Percentiles rank a stretch among this genome's conserved stretches.
Evolutionary conservation across 2,888 invertebrate species (phyloP).

Genomic region (Chesias legatella): DNA sequence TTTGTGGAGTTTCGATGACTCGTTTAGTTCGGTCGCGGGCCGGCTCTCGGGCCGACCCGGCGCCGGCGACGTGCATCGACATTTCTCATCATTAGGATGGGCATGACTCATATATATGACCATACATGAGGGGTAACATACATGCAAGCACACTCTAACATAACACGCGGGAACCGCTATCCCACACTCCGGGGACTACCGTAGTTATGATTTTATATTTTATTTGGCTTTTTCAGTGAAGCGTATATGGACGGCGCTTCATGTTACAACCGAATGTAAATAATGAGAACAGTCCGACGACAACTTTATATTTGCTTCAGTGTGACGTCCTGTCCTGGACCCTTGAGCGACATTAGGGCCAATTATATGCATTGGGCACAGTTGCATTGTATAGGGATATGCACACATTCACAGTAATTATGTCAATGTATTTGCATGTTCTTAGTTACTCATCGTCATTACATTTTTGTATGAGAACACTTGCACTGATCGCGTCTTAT

Average conservation of each 20-base stretch:
- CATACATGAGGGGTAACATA: constrained; percentile 42
- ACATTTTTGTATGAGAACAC: constrained; percentile 30
- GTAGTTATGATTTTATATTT: constrained; percentile 49
- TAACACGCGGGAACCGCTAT: constrained; percentile 32
- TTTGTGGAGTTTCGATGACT: constrained; percentile 53
- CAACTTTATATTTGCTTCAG: constrained; percentile 73
- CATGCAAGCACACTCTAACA: constrained; percentile 48
- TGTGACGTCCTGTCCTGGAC: constrained; percentile 74
- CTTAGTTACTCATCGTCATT: constrained; percentile 33
- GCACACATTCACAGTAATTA: constrained; percentile 61
- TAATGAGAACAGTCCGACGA: constrained; percentile 51
- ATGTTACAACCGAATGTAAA: constrained; percentile 63
- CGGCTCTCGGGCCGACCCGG: constrained; percentile 43
- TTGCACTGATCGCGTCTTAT: constrained; percentile 16
- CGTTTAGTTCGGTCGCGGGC: constrained; percentile 39
- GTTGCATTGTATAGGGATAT: constrained; percentile 77
- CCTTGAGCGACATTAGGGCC: constrained; percentile 53
- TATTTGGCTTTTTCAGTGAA: constrained; percentile 66
- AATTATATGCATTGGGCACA: constrained; percentile 74
- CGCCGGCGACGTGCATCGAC: constrained; percentile 44
- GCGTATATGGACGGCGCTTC: constrained; percentile 68
- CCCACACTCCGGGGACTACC: constrained; percentile 32
- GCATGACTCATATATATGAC: constrained; percentile 49
- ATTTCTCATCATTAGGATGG: constrained; percentile 49
- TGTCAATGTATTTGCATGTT: constrained; percentile 50